Evolutionary conservation across 2,113 vertebrate genomes (phyloP), one percentile per base, ranked within the genome.

Genomic region (Diglossa brunneiventris): DNA sequence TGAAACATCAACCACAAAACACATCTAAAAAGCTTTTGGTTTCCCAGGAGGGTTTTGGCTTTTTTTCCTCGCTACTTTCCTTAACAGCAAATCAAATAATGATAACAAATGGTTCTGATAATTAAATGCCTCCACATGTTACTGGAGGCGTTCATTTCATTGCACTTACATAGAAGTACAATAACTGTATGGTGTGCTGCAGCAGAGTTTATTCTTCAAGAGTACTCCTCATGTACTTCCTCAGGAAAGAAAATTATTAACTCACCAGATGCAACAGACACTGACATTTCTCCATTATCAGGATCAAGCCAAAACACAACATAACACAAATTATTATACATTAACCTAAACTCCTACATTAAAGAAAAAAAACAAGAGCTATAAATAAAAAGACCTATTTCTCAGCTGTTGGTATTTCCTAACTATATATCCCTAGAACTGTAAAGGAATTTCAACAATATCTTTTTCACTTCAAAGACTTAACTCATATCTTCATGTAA

Each of bases 1-100:
- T 49, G 59, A 93, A 91, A 70, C 70, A 83, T 50, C 88, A 94
- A 92, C 85, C 87, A 95, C 85, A 95, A 94, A 95, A 97, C 68
- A 66, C 47, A 61, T 73, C 77, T 89, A 62, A 95, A 91, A 94
- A 69, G 81, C 91, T 87, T 84, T 33, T 53, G 26, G 70, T 66
- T 89, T 84, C 81, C 62, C 75, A 69, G 66, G 44, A 91, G 74
- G 49, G 22, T 82, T 89, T 76, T 72, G 62, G 23, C 11, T 83
- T 62, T 67, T 93, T 67, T 53, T 72, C 37, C 41, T 49, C 6
- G 8, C 26, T 88, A 22, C 75, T 92, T 92, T 90, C 63, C 83
- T 90, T 88, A 92, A 82, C 55, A 93, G 83, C 76, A 92, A 90
- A 94, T 90, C 52, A 93, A 96, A 93, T 94, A 94, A 89, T 33